Evolutionary conservation across 2,113 vertebrate species (phyloP).

Genomic region (Leptodactylus fuscus): DNA sequence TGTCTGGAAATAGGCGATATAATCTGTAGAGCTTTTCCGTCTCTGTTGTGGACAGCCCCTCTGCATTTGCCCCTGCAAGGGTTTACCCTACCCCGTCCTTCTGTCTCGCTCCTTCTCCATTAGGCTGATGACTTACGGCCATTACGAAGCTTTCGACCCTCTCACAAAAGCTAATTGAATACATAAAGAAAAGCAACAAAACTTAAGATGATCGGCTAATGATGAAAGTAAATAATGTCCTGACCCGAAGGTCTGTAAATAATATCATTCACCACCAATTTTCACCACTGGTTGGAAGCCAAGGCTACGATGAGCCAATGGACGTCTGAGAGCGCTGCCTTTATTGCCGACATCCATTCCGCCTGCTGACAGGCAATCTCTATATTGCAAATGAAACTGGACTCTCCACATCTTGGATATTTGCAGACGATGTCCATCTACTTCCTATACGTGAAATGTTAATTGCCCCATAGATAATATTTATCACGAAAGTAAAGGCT

Average conservation of each 20-base stretch:
- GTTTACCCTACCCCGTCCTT: background rate
- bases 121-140: background rate
- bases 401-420: constrained; percentile 24
- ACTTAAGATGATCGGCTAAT: background rate
- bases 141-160: background rate
- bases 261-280: constrained; percentile 27
- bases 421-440: constrained; percentile 22
- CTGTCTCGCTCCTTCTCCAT: background rate
- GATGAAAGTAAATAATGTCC: constrained; percentile 22
- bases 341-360: constrained; percentile 39
- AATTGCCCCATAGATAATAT: constrained; percentile 59
- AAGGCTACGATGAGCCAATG: constrained; percentile 2
- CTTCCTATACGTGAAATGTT: constrained; percentile 52
- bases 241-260: constrained; percentile 3
- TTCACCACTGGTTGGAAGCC: constrained; percentile 4
- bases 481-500: constrained; percentile 54
- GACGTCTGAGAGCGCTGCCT: background rate
- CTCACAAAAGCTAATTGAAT: constrained; percentile 19
- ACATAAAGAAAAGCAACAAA: constrained; percentile 4
- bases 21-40: too few relatives aligned
- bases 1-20: too few relatives aligned
- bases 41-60: too few relatives aligned
- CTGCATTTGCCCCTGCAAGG: too few relatives aligned
- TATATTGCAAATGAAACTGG: constrained; percentile 7
- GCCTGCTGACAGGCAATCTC: constrained; percentile 19